Conservation (phyloP, 2,113 vertebrate genomes). For the Aleadryas rufinucha region DNA sequence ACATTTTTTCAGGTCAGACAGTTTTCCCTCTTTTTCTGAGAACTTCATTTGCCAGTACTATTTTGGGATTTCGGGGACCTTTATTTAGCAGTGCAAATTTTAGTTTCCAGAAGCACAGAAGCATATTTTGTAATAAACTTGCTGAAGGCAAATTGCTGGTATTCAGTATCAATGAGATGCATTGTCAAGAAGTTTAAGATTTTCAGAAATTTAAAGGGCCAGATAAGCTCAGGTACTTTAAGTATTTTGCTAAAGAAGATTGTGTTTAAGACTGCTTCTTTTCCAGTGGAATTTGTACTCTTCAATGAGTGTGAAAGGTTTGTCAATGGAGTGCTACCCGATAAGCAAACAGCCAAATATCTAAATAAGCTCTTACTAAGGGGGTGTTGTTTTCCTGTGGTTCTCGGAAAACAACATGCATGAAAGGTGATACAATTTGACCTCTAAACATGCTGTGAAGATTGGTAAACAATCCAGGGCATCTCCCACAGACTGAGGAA, state of each 20-base stretch:
- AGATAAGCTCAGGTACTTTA: neutral
- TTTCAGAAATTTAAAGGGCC: neutral
- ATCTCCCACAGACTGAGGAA: neutral
- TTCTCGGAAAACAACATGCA: neutral
- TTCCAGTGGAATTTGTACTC: neutral
- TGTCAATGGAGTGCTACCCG: neutral
- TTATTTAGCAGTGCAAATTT: constrained; percentile 10
- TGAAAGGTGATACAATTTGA: constrained; percentile 9
- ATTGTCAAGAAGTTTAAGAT: neutral
- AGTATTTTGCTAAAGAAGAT: neutral
- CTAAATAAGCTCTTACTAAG: neutral
- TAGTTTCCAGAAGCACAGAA: neutral
- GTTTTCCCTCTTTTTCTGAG: constrained; percentile 4
- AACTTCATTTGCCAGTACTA: neutral
- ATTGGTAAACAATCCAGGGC: neutral
- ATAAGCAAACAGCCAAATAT: neutral
- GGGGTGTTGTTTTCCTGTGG: neutral
- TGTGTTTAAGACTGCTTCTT: neutral
- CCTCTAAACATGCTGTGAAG: neutral
- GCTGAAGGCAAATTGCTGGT: neutral
- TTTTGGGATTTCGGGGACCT: neutral
- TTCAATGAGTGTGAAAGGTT: neutral
- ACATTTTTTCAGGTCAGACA: neutral
- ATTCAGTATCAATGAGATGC: neutral
- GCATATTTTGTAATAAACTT: neutral